Percentiles rank a stretch among this genome's conserved stretches.
These are phyloP conservation scores for Olivierus martensii DNA, from an alignment of 1,140 invertebrate genomes.

Conservation along the genomic window DNA sequence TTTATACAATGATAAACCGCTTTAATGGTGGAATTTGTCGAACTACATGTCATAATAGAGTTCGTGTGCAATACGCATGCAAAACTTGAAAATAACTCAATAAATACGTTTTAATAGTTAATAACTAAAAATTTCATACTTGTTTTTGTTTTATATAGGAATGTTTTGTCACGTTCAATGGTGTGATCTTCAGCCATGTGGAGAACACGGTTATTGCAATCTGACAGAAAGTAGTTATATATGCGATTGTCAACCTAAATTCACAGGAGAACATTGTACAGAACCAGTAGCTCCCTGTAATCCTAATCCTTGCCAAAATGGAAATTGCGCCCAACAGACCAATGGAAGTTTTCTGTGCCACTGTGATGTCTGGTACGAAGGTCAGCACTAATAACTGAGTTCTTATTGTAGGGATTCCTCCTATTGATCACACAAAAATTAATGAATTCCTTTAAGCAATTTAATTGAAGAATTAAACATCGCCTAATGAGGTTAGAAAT, in stretches of 20 bases:
- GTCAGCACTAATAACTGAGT: constrained; percentile 25
- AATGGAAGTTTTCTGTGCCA: constrained; percentile 46
- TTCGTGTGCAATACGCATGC: no score
- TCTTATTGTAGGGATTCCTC: no score
- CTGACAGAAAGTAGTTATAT: constrained; percentile 34
- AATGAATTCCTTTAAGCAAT: no score
- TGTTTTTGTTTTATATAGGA: constrained; percentile 25
- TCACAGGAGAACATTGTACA: constrained; percentile 45
- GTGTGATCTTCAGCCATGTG: constrained; percentile 53
- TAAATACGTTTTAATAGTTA: not conserved
- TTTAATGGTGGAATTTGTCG: no score
- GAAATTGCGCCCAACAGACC: constrained; percentile 38
- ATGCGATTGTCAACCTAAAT: constrained; percentile 42
- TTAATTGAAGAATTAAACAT: no score
- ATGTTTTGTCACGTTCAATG: constrained; percentile 50
- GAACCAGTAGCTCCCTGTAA: constrained; percentile 49
- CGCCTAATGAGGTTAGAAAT: no score
- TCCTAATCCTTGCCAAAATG: constrained; percentile 50
- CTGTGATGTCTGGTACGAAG: constrained; percentile 57
- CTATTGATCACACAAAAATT: no score
- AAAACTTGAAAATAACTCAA: no score
- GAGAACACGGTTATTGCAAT: constrained; percentile 48
- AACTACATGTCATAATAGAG: no score
- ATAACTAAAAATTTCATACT: not conserved
- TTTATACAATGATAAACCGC: no score